A percentile compares a stretch with the other conserved stretches of the same genome.
Conservation (phyloP, 2,888 invertebrate genomes). For the Apodemia duryi region DNA sequence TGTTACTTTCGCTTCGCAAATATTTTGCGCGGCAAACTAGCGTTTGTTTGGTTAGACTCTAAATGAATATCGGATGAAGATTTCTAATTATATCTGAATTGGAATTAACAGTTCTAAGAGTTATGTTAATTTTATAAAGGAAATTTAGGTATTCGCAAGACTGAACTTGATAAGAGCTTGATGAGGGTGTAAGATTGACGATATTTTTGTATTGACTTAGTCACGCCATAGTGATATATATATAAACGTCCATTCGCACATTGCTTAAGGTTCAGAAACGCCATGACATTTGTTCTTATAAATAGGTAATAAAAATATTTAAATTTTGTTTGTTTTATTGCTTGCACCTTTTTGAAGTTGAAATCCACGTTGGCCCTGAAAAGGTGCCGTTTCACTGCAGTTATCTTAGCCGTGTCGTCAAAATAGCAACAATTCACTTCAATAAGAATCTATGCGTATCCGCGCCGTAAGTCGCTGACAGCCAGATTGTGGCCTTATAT, state of each 20-base stretch:
- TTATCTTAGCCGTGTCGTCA: too few relatives aligned
- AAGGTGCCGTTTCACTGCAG: too few relatives aligned
- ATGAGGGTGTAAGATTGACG: not conserved
- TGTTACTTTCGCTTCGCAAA: not conserved
- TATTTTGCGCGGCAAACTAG: not conserved
- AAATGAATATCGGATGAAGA: not conserved
- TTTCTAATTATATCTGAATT: not conserved
- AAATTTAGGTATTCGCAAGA: not conserved
- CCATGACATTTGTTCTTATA: not conserved
- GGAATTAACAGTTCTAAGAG: not conserved
- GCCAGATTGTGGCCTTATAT: too few relatives aligned
- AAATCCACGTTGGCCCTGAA: too few relatives aligned
- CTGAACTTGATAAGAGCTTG: not conserved
- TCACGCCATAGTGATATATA: constrained; percentile 2
- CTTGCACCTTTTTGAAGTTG: too few relatives aligned
- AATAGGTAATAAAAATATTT: not conserved
- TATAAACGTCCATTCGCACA: constrained; percentile 6
- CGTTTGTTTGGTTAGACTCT: not conserved
- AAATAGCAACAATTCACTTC: too few relatives aligned
- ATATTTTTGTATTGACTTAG: constrained; percentile 10
- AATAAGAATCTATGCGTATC: too few relatives aligned
- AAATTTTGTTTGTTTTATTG: not conserved
- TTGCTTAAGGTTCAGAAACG: constrained; percentile 1
- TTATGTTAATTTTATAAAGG: not conserved
- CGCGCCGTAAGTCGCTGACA: too few relatives aligned